These are phyloP conservation scores for Cheilosia vulpina DNA, from an alignment of 2,888 invertebrate genomes.

Conservation along the genomic window DNA sequence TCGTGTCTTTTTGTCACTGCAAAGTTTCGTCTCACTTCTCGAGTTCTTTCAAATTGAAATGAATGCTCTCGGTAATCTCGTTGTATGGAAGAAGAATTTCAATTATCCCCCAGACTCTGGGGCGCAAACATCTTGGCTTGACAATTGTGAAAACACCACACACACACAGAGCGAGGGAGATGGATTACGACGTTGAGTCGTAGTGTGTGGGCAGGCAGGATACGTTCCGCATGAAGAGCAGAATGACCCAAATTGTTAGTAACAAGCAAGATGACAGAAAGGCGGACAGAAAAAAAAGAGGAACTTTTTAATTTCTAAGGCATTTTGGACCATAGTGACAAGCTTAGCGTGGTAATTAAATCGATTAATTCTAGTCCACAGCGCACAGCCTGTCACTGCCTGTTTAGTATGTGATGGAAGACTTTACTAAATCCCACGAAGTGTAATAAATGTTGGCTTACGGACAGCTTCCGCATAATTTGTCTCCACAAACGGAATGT, in stretches of 20 bases:
- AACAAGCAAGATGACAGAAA: slow-evolving; percentile 7
- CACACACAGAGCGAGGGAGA: slow-evolving; percentile 24
- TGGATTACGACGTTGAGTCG: slow-evolving; percentile 24
- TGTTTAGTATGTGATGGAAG: background rate
- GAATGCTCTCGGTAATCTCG: slow-evolving; percentile 64
- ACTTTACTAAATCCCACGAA: background rate
- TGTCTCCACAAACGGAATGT: background rate
- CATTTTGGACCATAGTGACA: background rate
- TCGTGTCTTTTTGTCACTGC: slow-evolving; percentile 10
- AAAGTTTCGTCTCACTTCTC: slow-evolving; percentile 19
- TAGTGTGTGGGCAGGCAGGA: slow-evolving; percentile 21
- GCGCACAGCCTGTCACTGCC: background rate
- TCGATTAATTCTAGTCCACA: background rate
- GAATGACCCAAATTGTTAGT: slow-evolving; percentile 42
- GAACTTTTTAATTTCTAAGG: slow-evolving; percentile 19
- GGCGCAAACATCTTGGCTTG: slow-evolving; percentile 39
- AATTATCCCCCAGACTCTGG: slow-evolving; percentile 55
- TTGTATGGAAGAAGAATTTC: slow-evolving; percentile 64
- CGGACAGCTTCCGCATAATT: background rate
- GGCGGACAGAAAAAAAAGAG: background rate
- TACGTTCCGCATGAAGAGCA: slow-evolving; percentile 17
- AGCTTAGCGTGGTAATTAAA: slow-evolving; percentile 22
- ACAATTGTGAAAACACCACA: slow-evolving; percentile 45
- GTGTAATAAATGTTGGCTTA: background rate
- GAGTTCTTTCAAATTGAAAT: slow-evolving; percentile 64